Base-by-base conservation (phyloP, 92 coral and sea anemone genomes). In the Epizoanthus fatuus region DNA sequence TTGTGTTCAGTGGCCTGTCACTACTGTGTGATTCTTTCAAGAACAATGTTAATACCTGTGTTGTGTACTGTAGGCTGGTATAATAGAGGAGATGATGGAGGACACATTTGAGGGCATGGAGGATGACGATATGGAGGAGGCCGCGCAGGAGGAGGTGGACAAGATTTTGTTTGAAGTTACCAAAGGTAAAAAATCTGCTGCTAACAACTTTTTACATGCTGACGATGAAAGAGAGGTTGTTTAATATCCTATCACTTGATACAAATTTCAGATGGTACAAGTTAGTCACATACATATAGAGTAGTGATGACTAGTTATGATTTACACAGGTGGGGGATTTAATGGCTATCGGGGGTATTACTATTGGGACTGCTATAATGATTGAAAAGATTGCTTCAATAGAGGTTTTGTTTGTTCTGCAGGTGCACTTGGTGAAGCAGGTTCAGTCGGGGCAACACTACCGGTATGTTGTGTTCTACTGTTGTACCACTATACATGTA, bases 391-490 rank as follows among this genome's bases (percentile, higher is more conserved):
- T n/a, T 38, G 55, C 10, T 20, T 38, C 4, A 57, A 9, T 72
- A 10, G 19, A 35, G 7, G 69, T 54, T 13, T 63, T 60, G 66
- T 56, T 62, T 72, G 37, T 70, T 86, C 15, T 14, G 11, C 78
- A 97, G 99, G 99, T 79, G 95, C 96, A 40, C 93, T 97, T 52
- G 99, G 99, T 74, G 92, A 91, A 69, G 98, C 99, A 22, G 99
- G 97, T 9, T 94, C 90, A 80, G 97, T 93, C 5, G 92, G 97
- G 16, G 88, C 77, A 77, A 89, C 92, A 63, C 83, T 95, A 74
- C 99, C 98, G 74, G 98, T 92, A 81, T 84, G 94, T 79, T 10
- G 13, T 65, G 29, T 69, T 45, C 8, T 44, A 1, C 9, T 7
- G 8, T 44, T 4, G 6, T 42, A 4, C 7, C 47, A 42, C 7